A percentile compares a stretch with the other conserved stretches of the same genome.
phyloP scores from a whole-genome alignment of 2,888 invertebrate species.

The Eutolmus rufibarbis region DNA sequence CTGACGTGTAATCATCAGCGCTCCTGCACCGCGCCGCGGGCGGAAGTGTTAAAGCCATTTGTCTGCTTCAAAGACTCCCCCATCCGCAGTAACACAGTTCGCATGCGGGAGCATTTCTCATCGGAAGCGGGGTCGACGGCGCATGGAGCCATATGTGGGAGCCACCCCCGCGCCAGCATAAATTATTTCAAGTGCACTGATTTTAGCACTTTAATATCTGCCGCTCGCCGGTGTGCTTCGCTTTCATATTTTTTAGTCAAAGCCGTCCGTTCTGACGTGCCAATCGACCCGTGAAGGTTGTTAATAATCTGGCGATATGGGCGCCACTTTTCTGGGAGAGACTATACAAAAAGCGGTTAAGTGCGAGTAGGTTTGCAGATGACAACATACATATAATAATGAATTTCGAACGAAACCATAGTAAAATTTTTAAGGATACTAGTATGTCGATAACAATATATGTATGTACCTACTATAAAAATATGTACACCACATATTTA shows the following conservation, averaged over 20 bases:
- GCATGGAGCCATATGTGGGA: background rate
- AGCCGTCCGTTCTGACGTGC: background rate
- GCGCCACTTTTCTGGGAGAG: too few species aligned
- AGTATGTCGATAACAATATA: too few species aligned
- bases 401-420: too few species aligned
- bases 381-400: too few species aligned
- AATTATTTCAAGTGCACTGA: background rate
- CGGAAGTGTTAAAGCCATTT: conserved; percentile 13
- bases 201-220: background rate
- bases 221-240: background rate
- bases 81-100: background rate
- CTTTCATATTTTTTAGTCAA: background rate
- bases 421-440: too few species aligned
- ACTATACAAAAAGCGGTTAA: too few species aligned
- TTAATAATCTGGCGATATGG: background rate
- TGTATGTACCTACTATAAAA: too few species aligned
- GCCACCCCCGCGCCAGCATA: background rate
- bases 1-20: conserved; percentile 30
- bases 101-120: conserved; percentile 10
- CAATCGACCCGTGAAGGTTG: background rate
- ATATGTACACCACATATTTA: too few species aligned
- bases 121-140: background rate
- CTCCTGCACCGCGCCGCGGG: background rate
- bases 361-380: too few species aligned
- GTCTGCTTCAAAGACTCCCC: conserved; percentile 13